phyloP scores from a whole-genome alignment of 2,888 invertebrate genomes.

The Leuctra nigra region DNA sequence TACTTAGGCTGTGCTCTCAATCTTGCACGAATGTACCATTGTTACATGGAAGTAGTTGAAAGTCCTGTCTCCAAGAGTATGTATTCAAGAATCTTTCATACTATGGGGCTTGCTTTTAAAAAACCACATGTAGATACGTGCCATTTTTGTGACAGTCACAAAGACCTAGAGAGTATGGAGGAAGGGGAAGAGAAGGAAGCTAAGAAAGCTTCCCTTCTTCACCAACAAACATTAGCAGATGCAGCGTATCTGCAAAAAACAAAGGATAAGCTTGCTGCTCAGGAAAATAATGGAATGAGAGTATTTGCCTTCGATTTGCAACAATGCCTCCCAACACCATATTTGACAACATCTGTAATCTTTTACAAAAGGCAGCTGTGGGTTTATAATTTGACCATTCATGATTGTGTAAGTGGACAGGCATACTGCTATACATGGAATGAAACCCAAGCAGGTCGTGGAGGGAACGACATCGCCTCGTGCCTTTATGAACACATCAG shows the following conservation, averaged over 20 bases:
- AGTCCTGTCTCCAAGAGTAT: background rate
- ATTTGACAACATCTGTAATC: slow-evolving; percentile 9
- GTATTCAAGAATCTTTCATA: slow-evolving; percentile 1
- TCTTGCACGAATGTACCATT: background rate
- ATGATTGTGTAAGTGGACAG: slow-evolving; percentile 9
- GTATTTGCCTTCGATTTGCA: slow-evolving; percentile 11
- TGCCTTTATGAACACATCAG: slow-evolving; percentile 5
- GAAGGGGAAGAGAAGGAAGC: slow-evolving; percentile 8
- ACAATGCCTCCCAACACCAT: slow-evolving; percentile 18
- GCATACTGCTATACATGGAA: slow-evolving; percentile 6
- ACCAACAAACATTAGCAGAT: slow-evolving; percentile 13
- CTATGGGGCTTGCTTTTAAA: slow-evolving; percentile 3
- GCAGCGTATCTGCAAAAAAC: slow-evolving; percentile 5
- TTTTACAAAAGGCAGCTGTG: slow-evolving; percentile 16
- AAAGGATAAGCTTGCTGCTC: slow-evolving; percentile 4
- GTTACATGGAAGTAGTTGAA: slow-evolving; percentile 1
- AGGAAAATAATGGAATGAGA: background rate
- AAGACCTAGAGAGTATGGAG: background rate
- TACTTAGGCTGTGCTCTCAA: slow-evolving; percentile 16
- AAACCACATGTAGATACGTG: slow-evolving; percentile 15
- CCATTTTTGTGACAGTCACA: slow-evolving; percentile 11
- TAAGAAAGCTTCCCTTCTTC: background rate
- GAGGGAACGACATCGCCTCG: slow-evolving; percentile 12
- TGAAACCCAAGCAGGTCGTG: slow-evolving; percentile 1
- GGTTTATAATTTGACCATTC: slow-evolving; percentile 17